Conservation (phyloP, 2,113 vertebrate genomes). For the Dasyurus viverrinus region DNA sequence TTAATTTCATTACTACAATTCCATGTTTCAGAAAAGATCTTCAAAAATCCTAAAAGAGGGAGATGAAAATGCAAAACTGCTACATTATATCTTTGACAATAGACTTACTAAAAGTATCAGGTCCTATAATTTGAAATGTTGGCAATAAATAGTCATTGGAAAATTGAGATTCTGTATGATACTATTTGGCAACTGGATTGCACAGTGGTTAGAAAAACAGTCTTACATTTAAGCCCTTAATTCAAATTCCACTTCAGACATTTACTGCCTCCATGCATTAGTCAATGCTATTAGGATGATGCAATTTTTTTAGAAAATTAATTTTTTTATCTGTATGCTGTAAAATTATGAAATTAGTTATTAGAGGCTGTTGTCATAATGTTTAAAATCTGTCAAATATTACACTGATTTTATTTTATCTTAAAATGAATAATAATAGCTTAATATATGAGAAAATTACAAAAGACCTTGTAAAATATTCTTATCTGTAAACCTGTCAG, state of each 20-base stretch:
- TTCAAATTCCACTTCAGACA: too few relatives aligned
- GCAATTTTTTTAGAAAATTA: neutral
- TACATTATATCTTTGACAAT: neutral
- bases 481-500: neutral
- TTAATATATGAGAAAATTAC: neutral
- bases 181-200: neutral
- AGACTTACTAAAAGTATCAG: neutral
- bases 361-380: neutral
- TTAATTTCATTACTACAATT: neutral
- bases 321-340: neutral
- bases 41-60: neutral
- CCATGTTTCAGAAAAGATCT: neutral
- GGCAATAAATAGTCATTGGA: neutral
- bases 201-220: neutral
- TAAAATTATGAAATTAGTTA: neutral
- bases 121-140: neutral
- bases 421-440: neutral
- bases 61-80: neutral
- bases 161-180: neutral
- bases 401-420: neutral
- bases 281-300: neutral
- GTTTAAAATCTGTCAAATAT: neutral
- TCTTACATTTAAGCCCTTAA: neutral
- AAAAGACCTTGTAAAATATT: neutral
- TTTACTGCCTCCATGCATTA: too few relatives aligned